Base-by-base conservation (phyloP, 2,113 vertebrate species). In the Agapornis roseicollis region DNA sequence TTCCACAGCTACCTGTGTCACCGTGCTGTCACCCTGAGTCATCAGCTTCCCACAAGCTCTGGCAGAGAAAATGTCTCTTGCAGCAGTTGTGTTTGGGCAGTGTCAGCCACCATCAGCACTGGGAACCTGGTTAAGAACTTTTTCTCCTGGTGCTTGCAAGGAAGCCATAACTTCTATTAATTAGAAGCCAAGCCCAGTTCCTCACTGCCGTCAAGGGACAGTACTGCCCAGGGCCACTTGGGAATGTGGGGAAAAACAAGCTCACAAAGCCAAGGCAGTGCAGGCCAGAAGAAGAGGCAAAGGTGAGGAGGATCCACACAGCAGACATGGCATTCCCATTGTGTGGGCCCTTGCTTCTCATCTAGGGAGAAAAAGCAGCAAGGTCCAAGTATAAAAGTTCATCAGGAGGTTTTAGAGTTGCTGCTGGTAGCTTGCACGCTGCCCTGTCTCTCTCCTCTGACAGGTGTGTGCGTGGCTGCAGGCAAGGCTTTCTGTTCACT, bases 401-500 rank as follows among this genome's bases (percentile, higher is more conserved):
- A 6, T 56, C 65, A 33, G 28, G 50, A 90, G n/a, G 28, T 92
- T 91, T 66, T 47, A 49, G 35, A 66, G 60, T 55, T 88, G 66
- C 46, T 80, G 49, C 53, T 76, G 41, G 56, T 89, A 71, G 41
- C 50, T 93, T 84, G 20, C 14, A 37, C 8, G 0, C 60, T 86
- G 80, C 50, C 60, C 68, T 35, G 3, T 61, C 93, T 91, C 70
- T 68, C 39, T 90, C 31, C 78, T 90, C 65, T 6, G 17, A n/a
- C 72, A 93, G 77, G 49, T 2, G 1, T 42, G 33, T 60, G 39
- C 60, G 20, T 69, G 70, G 56, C 50, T 94, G 72, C 5, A 4
- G 68, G 49, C 83, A 71, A 1, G 4, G 60, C 80, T 94, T 96
- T 90, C 90, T 93, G 52, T 68, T 97, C 82, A 42, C 46, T 92